Evolutionary conservation across 2,113 vertebrate genomes (phyloP).

Genomic region (Sisor rabdophorus): DNA sequence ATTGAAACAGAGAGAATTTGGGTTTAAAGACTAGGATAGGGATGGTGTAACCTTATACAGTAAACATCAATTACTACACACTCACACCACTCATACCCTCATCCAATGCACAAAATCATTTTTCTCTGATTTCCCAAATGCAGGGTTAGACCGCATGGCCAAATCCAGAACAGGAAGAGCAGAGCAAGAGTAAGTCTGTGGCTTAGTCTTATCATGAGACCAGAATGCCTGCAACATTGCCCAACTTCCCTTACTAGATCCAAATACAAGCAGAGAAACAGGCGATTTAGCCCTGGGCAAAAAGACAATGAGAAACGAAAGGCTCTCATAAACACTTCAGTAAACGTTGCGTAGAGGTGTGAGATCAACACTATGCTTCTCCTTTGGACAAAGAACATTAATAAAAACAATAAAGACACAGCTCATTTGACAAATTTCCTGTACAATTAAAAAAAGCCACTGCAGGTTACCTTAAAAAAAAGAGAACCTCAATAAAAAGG

Average conservation of each 20-base stretch:
- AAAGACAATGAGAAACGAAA: conserved; percentile 16
- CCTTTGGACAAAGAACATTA: conserved; percentile 34
- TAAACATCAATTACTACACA: background rate
- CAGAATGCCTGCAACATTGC: conserved; percentile 57
- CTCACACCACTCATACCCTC: background rate
- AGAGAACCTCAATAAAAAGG: background rate
- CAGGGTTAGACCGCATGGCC: conserved; percentile 48
- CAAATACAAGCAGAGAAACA: conserved; percentile 33
- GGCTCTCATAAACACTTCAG: conserved; percentile 7
- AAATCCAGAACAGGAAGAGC: conserved; percentile 57
- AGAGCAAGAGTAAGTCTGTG: conserved; percentile 47
- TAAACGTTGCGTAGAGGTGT: background rate
- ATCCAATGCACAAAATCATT: conserved; percentile 35
- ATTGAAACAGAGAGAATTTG: background rate
- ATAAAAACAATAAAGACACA: conserved; percentile 33
- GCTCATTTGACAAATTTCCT: too few species aligned
- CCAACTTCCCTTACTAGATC: conserved; percentile 58
- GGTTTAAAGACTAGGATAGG: background rate
- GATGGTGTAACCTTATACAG: background rate
- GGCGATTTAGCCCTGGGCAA: conserved; percentile 28
- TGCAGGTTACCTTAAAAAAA: background rate
- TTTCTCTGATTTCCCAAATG: conserved; percentile 53
- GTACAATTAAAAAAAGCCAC: background rate
- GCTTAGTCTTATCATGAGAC: conserved; percentile 51
- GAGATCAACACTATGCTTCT: conserved; percentile 1